Evolutionary conservation across 2,113 vertebrate genomes (phyloP).

Genomic region (Tauraco erythrolophus): DNA sequence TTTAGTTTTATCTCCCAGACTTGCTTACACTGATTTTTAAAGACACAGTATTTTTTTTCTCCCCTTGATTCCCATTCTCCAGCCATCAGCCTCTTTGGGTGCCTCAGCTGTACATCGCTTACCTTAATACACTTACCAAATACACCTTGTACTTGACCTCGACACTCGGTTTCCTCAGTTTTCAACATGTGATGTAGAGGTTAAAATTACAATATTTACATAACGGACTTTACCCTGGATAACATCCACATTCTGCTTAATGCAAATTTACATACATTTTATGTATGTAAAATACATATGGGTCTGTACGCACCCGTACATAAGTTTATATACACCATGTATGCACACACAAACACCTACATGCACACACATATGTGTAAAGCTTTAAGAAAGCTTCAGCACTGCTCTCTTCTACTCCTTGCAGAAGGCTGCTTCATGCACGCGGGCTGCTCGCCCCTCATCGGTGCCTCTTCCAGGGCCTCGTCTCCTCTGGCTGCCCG

Average conservation of each 20-base stretch:
- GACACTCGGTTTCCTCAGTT: not conserved
- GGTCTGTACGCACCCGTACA: rapidly evolving
- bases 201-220: not conserved
- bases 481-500: not conserved
- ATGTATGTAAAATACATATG: too few species aligned
- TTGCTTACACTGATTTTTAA: not conserved
- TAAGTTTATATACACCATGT: rapidly evolving
- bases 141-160: not conserved
- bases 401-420: not conserved
- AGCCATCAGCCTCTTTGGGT: not conserved
- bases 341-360: too few species aligned
- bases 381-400: not conserved
- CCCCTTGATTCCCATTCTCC: not conserved
- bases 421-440: not conserved
- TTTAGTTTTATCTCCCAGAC: not conserved
- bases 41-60: not conserved
- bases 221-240: not conserved
- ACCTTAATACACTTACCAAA: not conserved
- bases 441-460: not conserved
- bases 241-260: not conserved
- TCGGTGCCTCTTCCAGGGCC: not conserved
- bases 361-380: rapidly evolving
- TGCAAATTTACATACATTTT: not conserved
- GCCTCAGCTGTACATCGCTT: not conserved
- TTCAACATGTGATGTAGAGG: not conserved